Evolutionary conservation across 2,888 invertebrate species (phyloP), one percentile per base, ranked within the genome.

Genomic region (Pilophorus perplexus): DNA sequence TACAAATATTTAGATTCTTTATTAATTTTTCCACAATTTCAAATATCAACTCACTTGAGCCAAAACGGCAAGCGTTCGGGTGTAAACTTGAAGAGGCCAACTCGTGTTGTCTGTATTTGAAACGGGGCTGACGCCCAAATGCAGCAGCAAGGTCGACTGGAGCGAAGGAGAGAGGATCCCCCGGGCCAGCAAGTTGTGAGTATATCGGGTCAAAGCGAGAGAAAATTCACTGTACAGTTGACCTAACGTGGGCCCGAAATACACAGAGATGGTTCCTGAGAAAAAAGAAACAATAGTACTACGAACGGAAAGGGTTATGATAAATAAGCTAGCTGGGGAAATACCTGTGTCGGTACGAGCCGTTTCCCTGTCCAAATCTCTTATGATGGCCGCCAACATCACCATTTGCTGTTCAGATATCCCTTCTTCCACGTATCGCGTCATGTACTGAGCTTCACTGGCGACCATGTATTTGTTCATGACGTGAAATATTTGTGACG

Each of bases 331-430:
- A 8, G 6, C 6, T 33, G 6, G 12, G 12, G 12, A 33, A 6
- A 33, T 72, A 82, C 82, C 85, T 72, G 85, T 85, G 74, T 92
- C 93, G 3, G 90, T 88, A 64, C 89, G 81, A 4, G 91, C 87
- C 1, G 90, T 90, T 80, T 96, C 95, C 59, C 89, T 83, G 78
- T 96, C 96, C 62, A 96, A 81, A 77, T 96, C 95, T 73, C 90
- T 86, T 57, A 96, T 87, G 48, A 96, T 87, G 5, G 90, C 89
- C 0, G 94, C 90, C 67, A 96, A 81, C 71, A 92, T 84, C 8
- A 90, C 85, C 82, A 93, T 91, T 77, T 95, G 94, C 52, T 93
- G 90, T 74, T 94, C 93, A 65, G 89, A 86, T 27, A 92, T 79
- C 37, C 87, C 87, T 67, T 83, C 81, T 71, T 87, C 85, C 1